Base-by-base conservation (phyloP, 2,797 vertebrate genomes). In the Onychomys arenicola region DNA sequence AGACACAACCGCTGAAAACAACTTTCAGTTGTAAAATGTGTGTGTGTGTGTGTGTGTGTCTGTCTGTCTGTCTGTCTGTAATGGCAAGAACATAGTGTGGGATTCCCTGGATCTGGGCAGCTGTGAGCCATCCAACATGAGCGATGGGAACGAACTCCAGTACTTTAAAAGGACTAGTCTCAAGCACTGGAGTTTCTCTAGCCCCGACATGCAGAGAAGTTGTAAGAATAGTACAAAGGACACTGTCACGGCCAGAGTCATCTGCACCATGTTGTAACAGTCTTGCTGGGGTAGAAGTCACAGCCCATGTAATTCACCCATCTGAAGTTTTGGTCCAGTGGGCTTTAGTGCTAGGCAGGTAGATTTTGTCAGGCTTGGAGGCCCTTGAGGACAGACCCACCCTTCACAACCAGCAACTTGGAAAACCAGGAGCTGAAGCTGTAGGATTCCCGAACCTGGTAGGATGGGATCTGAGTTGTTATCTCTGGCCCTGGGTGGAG, bases 241-340 rank as follows among this genome's bases (percentile, higher is more conserved):
- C 27, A 4, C 13, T 10, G 3, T 4, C 1, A 0, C 4, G 0
- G 2, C 3, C 7, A 4, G 12, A 17, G 7, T 16, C 21, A 9
- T 46, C 37, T n/a, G 6, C 17, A 27, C 43, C 11, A 0, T 61
- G 10, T 88, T 16, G 46, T 65, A 16, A 12, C 0, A 27, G 63
- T 29, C 57, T 55, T 37, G 0, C 21, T 6, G 46, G 49, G 76
- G 5, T 3, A 0, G 37, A 34, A 11, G 9, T 83, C 61, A 81
- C 21, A 19, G 0, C 2, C 19, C 1, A 0, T 29, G 7, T 23
- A 40, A 25, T 23, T 10, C 14, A 8, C 52, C 77, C 27, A 1
- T 23, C 5, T 37, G 4, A 71, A 40, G 12, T 0, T 0, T 6
- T 37, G 27, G 0, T 27, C 10, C 32, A 6, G 3, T 17, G 37